Conservation (phyloP, 1,140 invertebrate species). For the Hylyphantes graminicola region DNA sequence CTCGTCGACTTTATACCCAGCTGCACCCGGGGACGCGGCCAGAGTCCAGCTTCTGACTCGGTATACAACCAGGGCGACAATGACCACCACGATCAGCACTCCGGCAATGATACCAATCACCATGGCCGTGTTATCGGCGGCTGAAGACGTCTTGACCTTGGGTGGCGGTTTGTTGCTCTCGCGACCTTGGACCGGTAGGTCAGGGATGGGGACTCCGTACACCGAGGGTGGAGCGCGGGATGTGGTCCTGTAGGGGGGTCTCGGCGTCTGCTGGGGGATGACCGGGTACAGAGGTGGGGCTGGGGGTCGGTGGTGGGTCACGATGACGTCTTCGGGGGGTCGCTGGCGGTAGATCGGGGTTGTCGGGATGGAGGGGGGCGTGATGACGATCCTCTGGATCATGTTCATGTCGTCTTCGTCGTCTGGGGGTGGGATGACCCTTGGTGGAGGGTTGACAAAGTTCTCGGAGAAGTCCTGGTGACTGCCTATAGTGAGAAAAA, state of each 20-base stretch:
- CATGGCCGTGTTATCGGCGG: conserved; percentile 71
- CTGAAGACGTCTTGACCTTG: conserved; percentile 47
- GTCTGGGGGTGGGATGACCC: conserved; percentile 39
- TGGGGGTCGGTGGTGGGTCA: conserved; percentile 25
- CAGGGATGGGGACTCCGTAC: conserved; percentile 50
- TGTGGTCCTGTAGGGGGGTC: conserved; percentile 14
- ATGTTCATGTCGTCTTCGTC: conserved; percentile 37
- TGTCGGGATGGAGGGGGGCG: conserved; percentile 17
- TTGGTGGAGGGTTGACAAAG: conserved; percentile 3
- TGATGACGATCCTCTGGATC: conserved; percentile 12
- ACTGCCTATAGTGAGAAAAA: background rate
- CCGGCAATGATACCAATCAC: conserved; percentile 91
- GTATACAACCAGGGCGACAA: conserved; percentile 88
- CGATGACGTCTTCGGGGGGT: conserved; percentile 33
- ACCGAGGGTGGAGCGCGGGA: conserved; percentile 33
- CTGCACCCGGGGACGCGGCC: conserved; percentile 70
- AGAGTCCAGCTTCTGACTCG: conserved; percentile 90
- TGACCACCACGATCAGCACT: conserved; percentile 88
- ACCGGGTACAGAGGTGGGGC: conserved; percentile 27
- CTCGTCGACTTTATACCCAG: conserved; percentile 43
- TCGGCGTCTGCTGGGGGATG: conserved; percentile 22
- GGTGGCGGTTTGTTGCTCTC: conserved; percentile 53
- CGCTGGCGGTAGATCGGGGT: conserved; percentile 2
- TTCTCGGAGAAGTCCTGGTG: conserved; percentile 22
- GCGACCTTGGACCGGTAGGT: conserved; percentile 38